Base-by-base conservation (phyloP, 2,888 invertebrate species). In the Tipula unca region DNA sequence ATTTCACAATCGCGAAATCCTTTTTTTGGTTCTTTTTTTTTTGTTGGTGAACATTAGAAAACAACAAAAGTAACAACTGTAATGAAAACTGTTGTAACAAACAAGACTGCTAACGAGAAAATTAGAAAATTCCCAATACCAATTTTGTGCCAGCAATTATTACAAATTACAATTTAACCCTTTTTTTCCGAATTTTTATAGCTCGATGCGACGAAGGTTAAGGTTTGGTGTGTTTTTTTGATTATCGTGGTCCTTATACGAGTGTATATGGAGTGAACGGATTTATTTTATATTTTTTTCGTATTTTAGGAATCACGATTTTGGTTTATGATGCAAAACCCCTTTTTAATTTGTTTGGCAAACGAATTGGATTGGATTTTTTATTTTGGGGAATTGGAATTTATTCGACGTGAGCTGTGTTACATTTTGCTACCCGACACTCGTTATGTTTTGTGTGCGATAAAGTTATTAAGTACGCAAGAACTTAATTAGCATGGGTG, bases 1-100 rank as follows among this genome's bases (percentile, higher is more conserved):
- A 69, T 69, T 69, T 69, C 69, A 69, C 69, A 69, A 69, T 69
- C 69, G 69, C 69, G 69, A 69, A 69, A 69, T 69, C 69, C 69
- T 69, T 69, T 69, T 69, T 69, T 25, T 69, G n/a, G n/a, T 69
- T 69, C 1, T 54, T 54, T 54, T 5, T 54, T 10, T 69, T 25
- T 69, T 20, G 1, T 69, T 69, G 69, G 69, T 69, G 69, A 10
- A 69, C 69, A 69, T 69, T 69, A 69, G 69, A 69, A 69, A 20
- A 69, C 25, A 69, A 69, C 48, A 48, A 48, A 48, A 48, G 48
- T 48, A 48, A 48, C 69, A 69, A 69, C 69, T 69, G 69, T 69
- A 69, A 69, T 69, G 69, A 69, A 69, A 69, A 69, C 25, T 69
- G 69, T 25, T 69, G 69, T 69, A 25, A 25, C 69, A 25, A 69